Evolutionary conservation across 2,888 invertebrate genomes (phyloP).

Genomic region (Athripsodes cinereus): DNA sequence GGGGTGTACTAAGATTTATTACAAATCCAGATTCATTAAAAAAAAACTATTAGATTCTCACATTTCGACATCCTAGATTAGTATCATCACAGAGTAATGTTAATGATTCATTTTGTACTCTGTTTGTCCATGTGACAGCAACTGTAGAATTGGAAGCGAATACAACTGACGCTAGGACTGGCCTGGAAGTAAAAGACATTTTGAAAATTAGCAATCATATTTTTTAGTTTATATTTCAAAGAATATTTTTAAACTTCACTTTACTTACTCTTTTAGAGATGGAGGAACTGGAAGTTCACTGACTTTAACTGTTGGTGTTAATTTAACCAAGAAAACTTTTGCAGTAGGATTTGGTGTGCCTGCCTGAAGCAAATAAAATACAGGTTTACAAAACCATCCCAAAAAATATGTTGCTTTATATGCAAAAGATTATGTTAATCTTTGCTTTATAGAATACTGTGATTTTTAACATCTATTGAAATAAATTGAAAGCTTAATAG

Average conservation of each 20-base stretch:
- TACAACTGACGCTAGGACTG: slow-evolving; percentile 62
- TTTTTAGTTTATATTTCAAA: not conserved
- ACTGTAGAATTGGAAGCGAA: slow-evolving; percentile 69
- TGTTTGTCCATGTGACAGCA: slow-evolving; percentile 81
- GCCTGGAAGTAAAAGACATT: slow-evolving; percentile 35
- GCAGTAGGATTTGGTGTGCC: slow-evolving; percentile 45
- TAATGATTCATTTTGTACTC: slow-evolving; percentile 65
- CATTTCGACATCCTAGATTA: not conserved
- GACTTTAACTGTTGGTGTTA: slow-evolving; percentile 24
- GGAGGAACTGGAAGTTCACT: slow-evolving; percentile 16
- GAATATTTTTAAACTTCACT: not conserved
- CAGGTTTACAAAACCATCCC: not conserved
- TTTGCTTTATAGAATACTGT: no score
- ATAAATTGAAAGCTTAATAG: no score
- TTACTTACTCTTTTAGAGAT: slow-evolving; percentile 21
- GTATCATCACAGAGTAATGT: slow-evolving; percentile 11
- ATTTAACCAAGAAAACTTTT: slow-evolving; percentile 38
- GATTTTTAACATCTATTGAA: no score
- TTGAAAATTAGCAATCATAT: not conserved
- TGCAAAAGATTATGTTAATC: no score
- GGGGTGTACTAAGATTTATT: no score
- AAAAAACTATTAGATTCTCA: no score
- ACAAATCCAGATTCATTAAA: no score
- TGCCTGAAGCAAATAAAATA: slow-evolving; percentile 33
- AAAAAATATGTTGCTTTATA: no score